A percentile compares a stretch with the other conserved stretches of the same genome.
Evolutionary conservation across 2,797 vertebrate genomes (phyloP).

Genomic region (Eleutherodactylus coqui): DNA sequence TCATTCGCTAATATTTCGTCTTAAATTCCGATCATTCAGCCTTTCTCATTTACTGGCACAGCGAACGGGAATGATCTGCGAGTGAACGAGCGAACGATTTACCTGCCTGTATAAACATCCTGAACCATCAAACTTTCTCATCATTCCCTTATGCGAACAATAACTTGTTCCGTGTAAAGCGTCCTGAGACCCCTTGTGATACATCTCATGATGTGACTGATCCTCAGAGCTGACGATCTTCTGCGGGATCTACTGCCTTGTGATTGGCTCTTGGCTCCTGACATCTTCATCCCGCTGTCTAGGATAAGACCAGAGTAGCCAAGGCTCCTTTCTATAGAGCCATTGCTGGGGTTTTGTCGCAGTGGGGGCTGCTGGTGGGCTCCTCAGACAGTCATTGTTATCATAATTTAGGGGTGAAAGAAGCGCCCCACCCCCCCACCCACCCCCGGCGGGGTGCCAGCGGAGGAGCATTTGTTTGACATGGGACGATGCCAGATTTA

Average conservation of each 20-base stretch:
- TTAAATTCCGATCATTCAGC: too few species aligned
- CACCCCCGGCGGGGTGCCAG: conserved; percentile 32
- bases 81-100: too few species aligned
- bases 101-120: too few species aligned
- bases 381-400: conserved; percentile 30
- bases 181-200: too few species aligned
- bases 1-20: too few species aligned
- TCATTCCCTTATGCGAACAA: too few species aligned
- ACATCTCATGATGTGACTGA: neutral
- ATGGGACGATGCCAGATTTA: conserved; percentile 45
- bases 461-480: conserved; percentile 38
- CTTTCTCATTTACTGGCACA: too few species aligned
- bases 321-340: neutral
- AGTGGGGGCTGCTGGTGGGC: neutral
- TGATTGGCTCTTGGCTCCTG: neutral
- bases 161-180: too few species aligned
- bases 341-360: conserved; percentile 10
- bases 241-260: neutral
- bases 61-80: too few species aligned
- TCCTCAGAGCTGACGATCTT: neutral
- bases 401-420: conserved; percentile 34
- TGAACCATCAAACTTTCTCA: too few species aligned
- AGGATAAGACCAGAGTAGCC: neutral
- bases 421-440: neutral
- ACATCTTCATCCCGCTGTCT: neutral